Evolutionary conservation across 2,888 invertebrate species (phyloP), one percentile per base, ranked within the genome.

Genomic region (Netelia virgata): DNA sequence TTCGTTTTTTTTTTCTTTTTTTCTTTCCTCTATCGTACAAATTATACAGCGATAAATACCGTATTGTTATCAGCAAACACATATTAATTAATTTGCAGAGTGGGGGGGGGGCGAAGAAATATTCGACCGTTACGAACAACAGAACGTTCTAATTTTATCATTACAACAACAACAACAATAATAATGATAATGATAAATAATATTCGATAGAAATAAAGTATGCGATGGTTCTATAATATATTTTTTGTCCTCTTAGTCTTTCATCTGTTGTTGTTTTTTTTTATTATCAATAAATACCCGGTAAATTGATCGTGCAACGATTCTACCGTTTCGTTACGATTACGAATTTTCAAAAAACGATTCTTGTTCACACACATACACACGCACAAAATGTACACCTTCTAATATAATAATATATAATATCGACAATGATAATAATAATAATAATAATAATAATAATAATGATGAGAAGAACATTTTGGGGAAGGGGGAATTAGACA

Each of bases 21-120:
- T 36, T 36, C 36, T 36, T 36, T 36, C 36, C 36, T 36, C 79
- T 83, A 82, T 84, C 77, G 77, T 84, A 84, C 82, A 84, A 84
- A 78, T 84, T 77, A 84, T 81, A 84, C 84, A 81, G 81, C 81
- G 76, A 82, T 74, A 74, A 36, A 73, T 78, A 77, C 63, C 69
- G 69, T 28, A 36, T 50, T 47, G 59, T 50, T 69, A 61, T 36
- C 68, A 57, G 68, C 36, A 57, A 68, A 68, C 59, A 50, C 47
- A 64, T 77, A 57, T 11, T 63, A 16, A 50, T 36, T 68, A 18
- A 61, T 41, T 50, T 50, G n/a, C n/a, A 50, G 28, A 36, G 36
- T 5, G 36, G 6, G 36, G 36, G 6, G 8, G 36, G 36, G 1
- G 36, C 23, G 14, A 1, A 41, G 28, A 53, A 8, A 69, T 50